Evolutionary conservation across 2,888 invertebrate species (phyloP).

Genomic region (Coleophora deauratella): DNA sequence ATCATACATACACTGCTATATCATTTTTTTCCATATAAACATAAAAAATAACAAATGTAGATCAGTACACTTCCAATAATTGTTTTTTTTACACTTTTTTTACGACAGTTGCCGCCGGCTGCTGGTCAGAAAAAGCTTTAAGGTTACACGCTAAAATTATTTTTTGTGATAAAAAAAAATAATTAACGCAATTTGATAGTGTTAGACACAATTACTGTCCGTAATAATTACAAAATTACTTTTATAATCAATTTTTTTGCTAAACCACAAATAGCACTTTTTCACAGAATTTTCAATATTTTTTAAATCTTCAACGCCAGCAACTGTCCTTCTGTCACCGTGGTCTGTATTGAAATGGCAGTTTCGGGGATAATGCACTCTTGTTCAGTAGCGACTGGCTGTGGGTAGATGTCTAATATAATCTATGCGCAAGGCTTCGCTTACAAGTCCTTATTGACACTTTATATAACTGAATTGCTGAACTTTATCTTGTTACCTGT

Average conservation of each 20-base stretch:
- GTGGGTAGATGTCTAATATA: slow-evolving; percentile 2
- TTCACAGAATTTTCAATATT: too few relatives aligned
- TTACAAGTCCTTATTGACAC: slow-evolving; percentile 66
- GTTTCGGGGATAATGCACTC: slow-evolving; percentile 16
- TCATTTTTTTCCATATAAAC: slow-evolving; percentile 49
- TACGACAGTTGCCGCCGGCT: slow-evolving; percentile 43
- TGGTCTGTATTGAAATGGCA: slow-evolving; percentile 9
- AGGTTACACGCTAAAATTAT: too few relatives aligned
- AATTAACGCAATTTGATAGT: too few relatives aligned
- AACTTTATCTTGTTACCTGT: slow-evolving; percentile 43
- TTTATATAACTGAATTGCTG: slow-evolving; percentile 59
- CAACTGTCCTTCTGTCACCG: slow-evolving; percentile 19
- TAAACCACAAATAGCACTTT: too few relatives aligned
- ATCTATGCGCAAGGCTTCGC: slow-evolving; percentile 48
- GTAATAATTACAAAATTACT: too few relatives aligned
- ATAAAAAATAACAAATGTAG: slow-evolving; percentile 60
- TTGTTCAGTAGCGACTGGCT: slow-evolving; percentile 11
- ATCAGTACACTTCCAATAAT: slow-evolving; percentile 38
- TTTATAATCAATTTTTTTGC: too few relatives aligned
- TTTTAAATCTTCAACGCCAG: slow-evolving; percentile 1
- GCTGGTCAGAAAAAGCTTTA: not conserved
- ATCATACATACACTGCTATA: slow-evolving; percentile 35
- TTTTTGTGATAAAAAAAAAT: too few relatives aligned
- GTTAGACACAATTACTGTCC: too few relatives aligned
- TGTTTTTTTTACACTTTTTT: slow-evolving; percentile 36